Conservation (phyloP, 2,113 vertebrate species). For the Bos taurus region DNA sequence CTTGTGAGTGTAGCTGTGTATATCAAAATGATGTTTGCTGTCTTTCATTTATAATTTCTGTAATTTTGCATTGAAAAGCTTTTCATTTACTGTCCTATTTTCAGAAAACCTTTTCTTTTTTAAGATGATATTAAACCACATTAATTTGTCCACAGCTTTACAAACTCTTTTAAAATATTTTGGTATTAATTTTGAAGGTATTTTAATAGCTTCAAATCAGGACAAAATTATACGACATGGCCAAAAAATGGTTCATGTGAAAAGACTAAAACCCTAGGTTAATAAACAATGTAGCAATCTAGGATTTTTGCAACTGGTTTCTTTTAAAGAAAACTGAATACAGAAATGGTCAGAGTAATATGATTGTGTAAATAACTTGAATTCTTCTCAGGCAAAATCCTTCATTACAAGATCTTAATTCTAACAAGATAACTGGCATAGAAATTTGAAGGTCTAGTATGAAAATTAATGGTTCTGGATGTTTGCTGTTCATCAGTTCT, state of each 20-base stretch:
- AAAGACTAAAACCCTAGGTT: not conserved
- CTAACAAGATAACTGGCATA: conserved; percentile 19
- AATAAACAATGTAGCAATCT: not conserved
- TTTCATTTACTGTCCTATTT: not conserved
- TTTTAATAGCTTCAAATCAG: not conserved
- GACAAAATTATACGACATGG: not conserved
- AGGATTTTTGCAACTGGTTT: not conserved
- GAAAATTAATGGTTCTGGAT: conserved; percentile 16
- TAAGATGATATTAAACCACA: not conserved
- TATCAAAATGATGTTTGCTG: not conserved
- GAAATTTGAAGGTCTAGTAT: not conserved
- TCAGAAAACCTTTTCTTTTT: not conserved
- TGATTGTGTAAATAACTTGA: not conserved
- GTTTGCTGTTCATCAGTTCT: conserved; percentile 13
- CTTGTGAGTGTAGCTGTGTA: not conserved
- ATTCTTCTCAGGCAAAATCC: not conserved
- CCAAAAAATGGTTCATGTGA: not conserved
- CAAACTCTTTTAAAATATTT: conserved; percentile 10
- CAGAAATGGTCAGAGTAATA: not conserved
- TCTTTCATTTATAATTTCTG: not conserved
- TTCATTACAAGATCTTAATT: not conserved
- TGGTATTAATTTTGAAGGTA: conserved; percentile 25
- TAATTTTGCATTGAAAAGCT: not conserved
- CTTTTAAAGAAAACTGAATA: conserved; percentile 6
- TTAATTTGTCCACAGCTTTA: not conserved